These are phyloP conservation scores for Littorina saxatilis DNA, from an alignment of 1,140 invertebrate species.

Conservation along the genomic window DNA sequence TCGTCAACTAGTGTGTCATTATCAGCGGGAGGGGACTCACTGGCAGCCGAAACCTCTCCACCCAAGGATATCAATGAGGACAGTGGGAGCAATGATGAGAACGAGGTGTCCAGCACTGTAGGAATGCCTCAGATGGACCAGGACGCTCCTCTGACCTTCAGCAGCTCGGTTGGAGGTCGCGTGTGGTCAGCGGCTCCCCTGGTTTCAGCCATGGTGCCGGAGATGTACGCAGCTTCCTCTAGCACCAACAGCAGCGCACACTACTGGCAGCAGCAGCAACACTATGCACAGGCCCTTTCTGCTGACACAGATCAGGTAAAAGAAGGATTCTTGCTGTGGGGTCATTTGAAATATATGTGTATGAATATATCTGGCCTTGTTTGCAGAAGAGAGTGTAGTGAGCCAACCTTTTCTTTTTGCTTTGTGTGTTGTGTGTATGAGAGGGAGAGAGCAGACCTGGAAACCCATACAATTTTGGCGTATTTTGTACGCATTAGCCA, in stretches of 20 bases:
- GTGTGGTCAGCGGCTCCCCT: constrained; percentile 11
- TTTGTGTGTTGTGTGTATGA: too few species aligned
- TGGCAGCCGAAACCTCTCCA: neutral
- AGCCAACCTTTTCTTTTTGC: too few species aligned
- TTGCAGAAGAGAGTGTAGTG: too few species aligned
- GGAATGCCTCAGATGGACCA: constrained; percentile 34
- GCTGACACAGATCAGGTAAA: neutral
- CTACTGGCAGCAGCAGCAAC: constrained; percentile 28
- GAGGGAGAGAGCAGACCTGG: too few species aligned
- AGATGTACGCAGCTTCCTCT: constrained; percentile 16
- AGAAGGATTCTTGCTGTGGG: too few species aligned
- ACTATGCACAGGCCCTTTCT: neutral
- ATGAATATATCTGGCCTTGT: too few species aligned
- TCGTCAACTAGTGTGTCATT: neutral
- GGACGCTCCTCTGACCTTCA: constrained; percentile 42
- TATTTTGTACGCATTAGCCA: too few species aligned
- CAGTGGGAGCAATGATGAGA: neutral
- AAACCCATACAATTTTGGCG: too few species aligned
- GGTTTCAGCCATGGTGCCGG: constrained; percentile 12
- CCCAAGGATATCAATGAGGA: constrained; percentile 2
- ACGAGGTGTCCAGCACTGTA: constrained; percentile 1
- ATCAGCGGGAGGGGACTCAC: neutral
- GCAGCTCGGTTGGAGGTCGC: neutral
- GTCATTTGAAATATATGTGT: too few species aligned
- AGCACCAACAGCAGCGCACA: neutral